phyloP scores from a whole-genome alignment of 2,888 invertebrate genomes.

The Drosophila longiperda region DNA sequence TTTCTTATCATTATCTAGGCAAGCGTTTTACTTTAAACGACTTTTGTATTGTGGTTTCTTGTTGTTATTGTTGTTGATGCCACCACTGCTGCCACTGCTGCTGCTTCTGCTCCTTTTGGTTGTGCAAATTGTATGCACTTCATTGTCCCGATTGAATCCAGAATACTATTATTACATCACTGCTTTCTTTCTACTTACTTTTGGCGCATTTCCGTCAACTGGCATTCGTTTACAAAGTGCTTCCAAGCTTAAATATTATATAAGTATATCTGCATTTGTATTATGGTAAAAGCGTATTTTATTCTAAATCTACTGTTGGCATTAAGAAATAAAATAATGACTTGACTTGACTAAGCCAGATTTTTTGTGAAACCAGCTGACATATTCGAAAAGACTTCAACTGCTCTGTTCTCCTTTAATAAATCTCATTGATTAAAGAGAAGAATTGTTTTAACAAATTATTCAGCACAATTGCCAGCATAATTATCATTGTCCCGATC shows the following conservation, averaged over 20 bases:
- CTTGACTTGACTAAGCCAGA: neutral
- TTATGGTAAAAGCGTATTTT: neutral
- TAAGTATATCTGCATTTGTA: neutral
- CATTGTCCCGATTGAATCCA: slow-evolving; percentile 42
- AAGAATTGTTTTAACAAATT: neutral
- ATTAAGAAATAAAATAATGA: neutral
- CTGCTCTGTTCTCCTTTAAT: neutral
- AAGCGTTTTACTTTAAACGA: slow-evolving; percentile 66
- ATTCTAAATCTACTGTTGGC: neutral
- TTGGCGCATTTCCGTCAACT: slow-evolving; percentile 48
- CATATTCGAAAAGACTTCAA: neutral
- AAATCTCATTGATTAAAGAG: neutral
- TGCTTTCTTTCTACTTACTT: slow-evolving; percentile 26
- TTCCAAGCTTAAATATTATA: neutral
- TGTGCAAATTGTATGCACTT: slow-evolving; percentile 36
- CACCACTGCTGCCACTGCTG: neutral
- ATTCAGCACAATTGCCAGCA: neutral
- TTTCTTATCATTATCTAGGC: slow-evolving; percentile 67
- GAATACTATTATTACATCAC: slow-evolving; percentile 10
- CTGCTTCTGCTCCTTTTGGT: slow-evolving; percentile 2
- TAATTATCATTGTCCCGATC: slow-evolving; percentile 81
- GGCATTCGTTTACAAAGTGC: slow-evolving; percentile 12
- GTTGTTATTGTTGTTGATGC: slow-evolving; percentile 12
- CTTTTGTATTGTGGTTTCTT: slow-evolving; percentile 56
- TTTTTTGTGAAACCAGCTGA: neutral